A percentile compares a stretch with the other conserved stretches of the same genome.
phyloP scores from a whole-genome alignment of 2,797 vertebrate genomes.

The Lophotriccus pileatus region DNA sequence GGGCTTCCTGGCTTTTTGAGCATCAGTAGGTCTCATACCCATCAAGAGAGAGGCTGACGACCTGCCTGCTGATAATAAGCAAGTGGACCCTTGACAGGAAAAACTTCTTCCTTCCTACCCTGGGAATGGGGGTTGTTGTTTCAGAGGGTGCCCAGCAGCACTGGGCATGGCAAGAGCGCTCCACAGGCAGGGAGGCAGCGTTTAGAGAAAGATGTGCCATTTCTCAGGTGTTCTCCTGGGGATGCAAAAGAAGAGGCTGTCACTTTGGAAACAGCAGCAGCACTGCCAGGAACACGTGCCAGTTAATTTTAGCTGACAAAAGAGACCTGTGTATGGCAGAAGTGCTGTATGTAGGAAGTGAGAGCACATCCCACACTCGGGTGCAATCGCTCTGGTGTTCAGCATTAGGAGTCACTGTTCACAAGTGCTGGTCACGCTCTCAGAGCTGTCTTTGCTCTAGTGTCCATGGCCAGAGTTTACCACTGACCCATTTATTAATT shows the following conservation, averaged over 20 bases:
- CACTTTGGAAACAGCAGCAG: conserved; percentile 14
- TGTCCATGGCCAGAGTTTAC: neutral
- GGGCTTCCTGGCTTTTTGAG: neutral
- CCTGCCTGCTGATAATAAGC: neutral
- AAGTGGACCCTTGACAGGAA: neutral
- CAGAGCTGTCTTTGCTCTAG: neutral
- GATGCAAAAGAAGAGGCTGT: neutral
- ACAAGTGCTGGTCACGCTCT: neutral
- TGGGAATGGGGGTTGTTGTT: neutral
- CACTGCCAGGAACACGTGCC: neutral
- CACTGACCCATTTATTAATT: neutral
- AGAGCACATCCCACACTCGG: neutral
- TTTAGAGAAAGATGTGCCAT: neutral
- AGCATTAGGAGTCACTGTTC: neutral
- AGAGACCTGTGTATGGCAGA: neutral
- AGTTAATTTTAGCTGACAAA: conserved; percentile 36
- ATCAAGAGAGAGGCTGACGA: neutral
- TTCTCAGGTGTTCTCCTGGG: neutral
- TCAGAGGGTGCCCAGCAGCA: neutral
- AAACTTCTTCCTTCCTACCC: neutral
- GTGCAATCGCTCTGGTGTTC: neutral
- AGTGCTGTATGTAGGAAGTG: neutral
- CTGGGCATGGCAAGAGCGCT: neutral
- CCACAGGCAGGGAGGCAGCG: neutral
- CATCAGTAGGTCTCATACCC: neutral